These are phyloP conservation scores for Vireo griseus DNA, from an alignment of 2,797 vertebrate genomes.

Conservation along the genomic window DNA sequence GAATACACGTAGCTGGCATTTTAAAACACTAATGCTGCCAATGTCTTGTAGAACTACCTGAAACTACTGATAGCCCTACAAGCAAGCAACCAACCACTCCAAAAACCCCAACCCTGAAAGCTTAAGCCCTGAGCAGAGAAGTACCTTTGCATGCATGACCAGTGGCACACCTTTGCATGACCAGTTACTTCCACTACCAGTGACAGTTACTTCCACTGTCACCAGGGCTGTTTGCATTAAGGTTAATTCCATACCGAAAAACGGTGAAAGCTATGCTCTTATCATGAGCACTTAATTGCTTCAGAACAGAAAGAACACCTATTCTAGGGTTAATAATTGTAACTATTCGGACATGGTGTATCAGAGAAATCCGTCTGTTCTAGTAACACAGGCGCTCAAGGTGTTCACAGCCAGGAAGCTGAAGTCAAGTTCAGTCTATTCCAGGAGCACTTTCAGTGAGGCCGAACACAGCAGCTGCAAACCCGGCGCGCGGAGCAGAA, in stretches of 20 bases:
- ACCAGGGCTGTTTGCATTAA: not conserved
- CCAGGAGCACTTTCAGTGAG: not conserved
- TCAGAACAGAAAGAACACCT: not conserved
- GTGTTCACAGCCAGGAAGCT: not conserved
- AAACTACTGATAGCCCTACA: not conserved
- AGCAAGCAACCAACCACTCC: not conserved
- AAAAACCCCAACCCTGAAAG: not conserved
- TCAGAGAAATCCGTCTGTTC: not conserved
- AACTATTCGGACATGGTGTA: not conserved
- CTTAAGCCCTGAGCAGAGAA: not conserved
- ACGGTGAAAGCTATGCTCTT: not conserved
- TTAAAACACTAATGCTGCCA: not conserved
- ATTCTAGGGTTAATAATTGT: not conserved
- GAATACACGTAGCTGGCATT: not conserved
- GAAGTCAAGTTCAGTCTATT: rapidly evolving
- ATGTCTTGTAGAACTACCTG: not conserved
- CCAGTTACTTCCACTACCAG: no score
- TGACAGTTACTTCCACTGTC: not conserved
- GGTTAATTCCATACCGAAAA: not conserved
- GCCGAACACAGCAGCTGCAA: not conserved
- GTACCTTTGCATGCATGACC: not conserved
- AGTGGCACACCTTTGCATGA: not conserved
- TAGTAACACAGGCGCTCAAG: rapidly evolving
- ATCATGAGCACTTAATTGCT: not conserved
- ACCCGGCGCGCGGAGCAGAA: rapidly evolving